phyloP scores from a whole-genome alignment of 2,888 invertebrate species.

The Nomada ferruginata region DNA sequence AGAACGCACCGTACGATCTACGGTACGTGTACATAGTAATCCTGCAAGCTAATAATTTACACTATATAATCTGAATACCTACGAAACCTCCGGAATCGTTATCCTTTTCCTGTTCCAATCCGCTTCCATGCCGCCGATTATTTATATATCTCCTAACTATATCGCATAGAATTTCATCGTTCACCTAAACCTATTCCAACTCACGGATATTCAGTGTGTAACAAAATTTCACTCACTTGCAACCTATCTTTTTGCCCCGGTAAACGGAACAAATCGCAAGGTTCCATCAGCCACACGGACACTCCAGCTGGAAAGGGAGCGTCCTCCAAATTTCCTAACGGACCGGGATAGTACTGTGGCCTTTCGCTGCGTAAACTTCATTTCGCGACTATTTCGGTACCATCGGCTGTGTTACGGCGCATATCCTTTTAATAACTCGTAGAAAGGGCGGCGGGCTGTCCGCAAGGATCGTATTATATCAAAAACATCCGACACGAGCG shows the following conservation, averaged over 20 bases:
- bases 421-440: conserved; percentile 52
- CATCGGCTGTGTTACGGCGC: neutral
- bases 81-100: neutral
- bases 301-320: neutral
- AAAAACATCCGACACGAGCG: conserved; percentile 25
- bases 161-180: no score
- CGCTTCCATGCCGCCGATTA: neutral
- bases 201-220: no score
- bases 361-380: conserved; percentile 34
- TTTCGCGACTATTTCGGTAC: conserved; percentile 10
- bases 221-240: no score
- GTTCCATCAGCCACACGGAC: neutral
- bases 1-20: neutral
- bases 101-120: neutral
- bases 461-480: conserved; percentile 31
- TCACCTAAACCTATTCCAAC: no score
- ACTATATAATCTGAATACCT: neutral
- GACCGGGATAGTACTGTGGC: neutral
- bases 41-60: conserved; percentile 3
- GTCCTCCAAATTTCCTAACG: conserved; percentile 22
- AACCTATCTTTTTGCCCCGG: no score
- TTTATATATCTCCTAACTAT: neutral
- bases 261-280: neutral
- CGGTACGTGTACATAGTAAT: neutral
- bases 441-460: neutral